These are phyloP conservation scores for Petroica traversi DNA, from an alignment of 2,113 vertebrate genomes.

Conservation along the genomic window DNA sequence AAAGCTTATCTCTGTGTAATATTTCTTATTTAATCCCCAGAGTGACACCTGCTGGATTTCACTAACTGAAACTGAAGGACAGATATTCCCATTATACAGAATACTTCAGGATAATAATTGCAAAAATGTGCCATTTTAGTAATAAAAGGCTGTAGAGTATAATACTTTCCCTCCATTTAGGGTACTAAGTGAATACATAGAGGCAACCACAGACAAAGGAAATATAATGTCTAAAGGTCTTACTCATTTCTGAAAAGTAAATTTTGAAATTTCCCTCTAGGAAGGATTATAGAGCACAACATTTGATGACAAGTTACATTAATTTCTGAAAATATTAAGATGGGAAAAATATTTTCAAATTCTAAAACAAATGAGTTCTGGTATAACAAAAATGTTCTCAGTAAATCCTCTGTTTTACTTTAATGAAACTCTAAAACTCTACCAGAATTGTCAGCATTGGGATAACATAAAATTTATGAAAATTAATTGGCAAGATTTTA, in stretches of 20 bases:
- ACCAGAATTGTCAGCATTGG: background rate
- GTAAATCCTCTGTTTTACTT: background rate
- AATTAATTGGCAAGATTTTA: background rate
- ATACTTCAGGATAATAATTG: background rate
- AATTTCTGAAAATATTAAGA: background rate
- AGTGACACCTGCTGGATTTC: constrained; percentile 67
- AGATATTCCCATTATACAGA: background rate
- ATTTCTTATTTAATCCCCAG: constrained; percentile 44
- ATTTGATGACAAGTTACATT: background rate
- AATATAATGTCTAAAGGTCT: background rate
- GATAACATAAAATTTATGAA: background rate
- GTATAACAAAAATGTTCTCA: background rate
- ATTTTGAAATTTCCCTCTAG: background rate
- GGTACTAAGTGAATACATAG: background rate
- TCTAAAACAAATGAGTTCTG: background rate
- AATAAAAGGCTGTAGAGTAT: background rate
- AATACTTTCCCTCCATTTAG: background rate
- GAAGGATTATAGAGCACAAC: background rate
- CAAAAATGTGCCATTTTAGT: background rate
- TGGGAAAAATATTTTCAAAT: background rate
- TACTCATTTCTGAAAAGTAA: background rate
- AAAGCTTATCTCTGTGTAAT: background rate
- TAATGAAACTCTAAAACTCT: background rate
- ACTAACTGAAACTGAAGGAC: background rate
- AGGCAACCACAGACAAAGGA: background rate